Conservation (phyloP, 2,113 vertebrate species). For the Andinoacara biseriatus region DNA sequence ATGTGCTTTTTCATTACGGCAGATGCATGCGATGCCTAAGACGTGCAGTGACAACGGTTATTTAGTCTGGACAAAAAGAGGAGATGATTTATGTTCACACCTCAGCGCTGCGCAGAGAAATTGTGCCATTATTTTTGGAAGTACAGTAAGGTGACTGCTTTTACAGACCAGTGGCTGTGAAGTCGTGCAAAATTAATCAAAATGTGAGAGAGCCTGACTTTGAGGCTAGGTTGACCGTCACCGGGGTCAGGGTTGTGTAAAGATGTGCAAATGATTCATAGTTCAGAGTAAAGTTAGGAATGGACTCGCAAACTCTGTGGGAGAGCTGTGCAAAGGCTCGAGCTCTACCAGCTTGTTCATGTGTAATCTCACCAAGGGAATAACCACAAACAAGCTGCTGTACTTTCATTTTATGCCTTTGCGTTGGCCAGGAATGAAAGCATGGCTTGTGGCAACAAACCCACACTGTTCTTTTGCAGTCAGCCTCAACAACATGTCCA, state of each 20-base stretch:
- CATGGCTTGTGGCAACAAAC: constrained; percentile 64
- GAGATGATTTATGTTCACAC: constrained; percentile 45
- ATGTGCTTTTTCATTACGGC: constrained; percentile 56
- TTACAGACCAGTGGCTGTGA: constrained; percentile 25
- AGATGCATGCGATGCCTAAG: constrained; percentile 18
- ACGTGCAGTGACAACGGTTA: constrained; percentile 44
- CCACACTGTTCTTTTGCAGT: constrained; percentile 64
- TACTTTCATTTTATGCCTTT: constrained; percentile 62
- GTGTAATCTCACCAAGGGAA: constrained; percentile 68
- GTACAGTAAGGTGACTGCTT: constrained; percentile 26
- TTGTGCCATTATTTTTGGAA: constrained; percentile 14
- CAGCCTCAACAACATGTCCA: constrained; percentile 39
- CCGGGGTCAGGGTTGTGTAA: constrained; percentile 28
- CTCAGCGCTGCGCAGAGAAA: constrained; percentile 29
- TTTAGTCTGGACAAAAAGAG: constrained; percentile 34
- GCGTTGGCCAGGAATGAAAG: constrained; percentile 71
- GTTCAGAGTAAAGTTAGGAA: constrained; percentile 13
- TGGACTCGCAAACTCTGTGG: constrained; percentile 44
- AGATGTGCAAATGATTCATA: constrained; percentile 60
- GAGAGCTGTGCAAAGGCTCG: constrained; percentile 36
- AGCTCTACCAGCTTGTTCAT: constrained; percentile 38
- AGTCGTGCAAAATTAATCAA: constrained; percentile 57
- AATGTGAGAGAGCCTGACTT: constrained; percentile 15
- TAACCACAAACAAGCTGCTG: constrained; percentile 67
- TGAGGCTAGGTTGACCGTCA: constrained; percentile 32